Evolutionary conservation across 2,888 invertebrate genomes (phyloP), one percentile per base, ranked within the genome.

Genomic region (Dolichomitus sp.): DNA sequence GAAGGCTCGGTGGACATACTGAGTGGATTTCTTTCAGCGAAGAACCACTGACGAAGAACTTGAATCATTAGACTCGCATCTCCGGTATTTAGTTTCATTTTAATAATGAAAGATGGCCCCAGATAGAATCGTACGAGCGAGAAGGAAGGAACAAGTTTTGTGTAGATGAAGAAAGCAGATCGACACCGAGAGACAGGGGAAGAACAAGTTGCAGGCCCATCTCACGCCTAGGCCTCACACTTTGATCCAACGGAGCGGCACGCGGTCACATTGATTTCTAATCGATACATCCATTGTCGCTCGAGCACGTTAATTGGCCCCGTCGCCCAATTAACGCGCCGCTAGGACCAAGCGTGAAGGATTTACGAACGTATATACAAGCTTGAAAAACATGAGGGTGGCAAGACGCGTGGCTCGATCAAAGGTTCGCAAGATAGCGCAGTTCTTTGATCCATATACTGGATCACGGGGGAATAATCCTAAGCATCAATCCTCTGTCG

Each of bases 1-100:
- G 1, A 14, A 50, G 30, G 52, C 37, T 23, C 6, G 19, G 50
- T 37, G 19, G 12, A 17, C 14, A 14, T 37, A 7, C 9, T 17
- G 17, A 57, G 19, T 11, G 11, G 17, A 42, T 30, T 42, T 27
- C 12, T 23, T 57, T 52, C 63, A 70, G 66, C 45, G 80, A 86
- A 90, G 90, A 86, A 87, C 89, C 89, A 88, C 90, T 90, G 89
- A 54, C 79, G 54, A 73, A 72, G 70, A 66, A 57, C 77, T 66
- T 82, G 75, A 88, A 88, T 90, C 89, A 89, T 91, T 90, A 89
- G 90, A 90, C 88, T 88, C 86, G 86, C 85, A 87, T 88, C 88
- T 90, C 87, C 84, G 86, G 87, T 90, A 91, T 92, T 93, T 92
- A 92, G 91, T 92, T 92, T 91, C 90, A 87, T 91, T 91, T 91